Evolutionary conservation across 2,113 vertebrate genomes (phyloP).

Genomic region (Gambusia affinis): DNA sequence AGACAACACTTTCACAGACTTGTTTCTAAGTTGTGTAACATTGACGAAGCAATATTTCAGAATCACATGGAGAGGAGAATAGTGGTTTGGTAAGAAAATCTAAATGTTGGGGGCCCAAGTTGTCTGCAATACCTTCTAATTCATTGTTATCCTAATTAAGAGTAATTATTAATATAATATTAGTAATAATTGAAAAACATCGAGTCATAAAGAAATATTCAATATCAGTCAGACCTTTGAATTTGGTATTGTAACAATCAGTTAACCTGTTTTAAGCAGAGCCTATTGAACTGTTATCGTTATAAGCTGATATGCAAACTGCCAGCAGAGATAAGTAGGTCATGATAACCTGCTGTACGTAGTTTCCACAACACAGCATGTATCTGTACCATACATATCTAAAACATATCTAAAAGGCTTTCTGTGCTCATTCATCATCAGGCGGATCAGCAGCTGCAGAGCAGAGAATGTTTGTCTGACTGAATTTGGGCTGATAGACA

Average conservation of each 20-base stretch:
- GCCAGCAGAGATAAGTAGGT: not conserved
- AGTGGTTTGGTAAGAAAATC: not conserved
- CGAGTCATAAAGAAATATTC: not conserved
- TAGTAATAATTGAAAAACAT: not conserved
- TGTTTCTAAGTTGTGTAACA: not conserved
- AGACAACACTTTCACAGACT: not conserved
- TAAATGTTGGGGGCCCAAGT: not conserved
- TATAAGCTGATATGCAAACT: not conserved
- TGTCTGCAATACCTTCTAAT: not conserved
- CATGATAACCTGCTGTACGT: not conserved
- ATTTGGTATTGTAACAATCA: not conserved
- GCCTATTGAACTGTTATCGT: not conserved
- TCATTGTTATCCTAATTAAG: not conserved
- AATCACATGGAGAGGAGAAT: not conserved
- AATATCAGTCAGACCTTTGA: not conserved
- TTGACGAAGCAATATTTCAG: not conserved
- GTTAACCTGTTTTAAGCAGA: not conserved
- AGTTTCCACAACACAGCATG: not conserved
- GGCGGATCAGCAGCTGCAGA: not conserved
- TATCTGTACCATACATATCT: not conserved
- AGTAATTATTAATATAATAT: not conserved
- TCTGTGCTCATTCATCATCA: not conserved
- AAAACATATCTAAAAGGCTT: not conserved
- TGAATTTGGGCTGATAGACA: not conserved
- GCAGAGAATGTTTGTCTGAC: not conserved